Base-by-base conservation (phyloP, 2,888 invertebrate genomes). In the Thelaira solivaga region DNA sequence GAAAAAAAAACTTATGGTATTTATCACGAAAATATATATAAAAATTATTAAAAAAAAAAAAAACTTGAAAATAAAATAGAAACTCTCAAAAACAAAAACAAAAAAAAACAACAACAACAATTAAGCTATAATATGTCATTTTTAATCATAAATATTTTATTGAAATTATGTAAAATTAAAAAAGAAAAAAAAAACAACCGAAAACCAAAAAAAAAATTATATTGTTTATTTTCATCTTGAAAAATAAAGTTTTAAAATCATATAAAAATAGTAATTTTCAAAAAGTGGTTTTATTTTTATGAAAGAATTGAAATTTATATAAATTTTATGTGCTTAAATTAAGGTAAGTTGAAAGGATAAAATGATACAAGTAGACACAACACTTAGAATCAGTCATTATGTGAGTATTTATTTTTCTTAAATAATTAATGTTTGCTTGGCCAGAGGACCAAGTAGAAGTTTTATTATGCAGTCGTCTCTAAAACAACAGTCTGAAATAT, bases 161-260 rank as follows among this genome's bases (percentile, higher is more conserved):
- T 84, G 83, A 85, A 83, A 84, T 84, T 85, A 85, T 83, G 85
- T 85, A 84, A 85, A 83, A 84, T 84, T 85, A 83, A 80, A 82
- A 43, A 72, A 76, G n/a, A n/a, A 82, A 83, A 82, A 81, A 20
- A 64, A 75, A 69, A 61, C 22, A 65, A 47, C 11, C 61, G 31
- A 75, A 68, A n/a, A 47, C 39, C 36, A 53, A 67, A 72, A 76
- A 69, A 78, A 84, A 86, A 86, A 85, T 82, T 87, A 88, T 87
- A 88, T 88, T 88, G 89, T 89, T 89, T 89, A 88, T 88, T 88
- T 89, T 89, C 88, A 88, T 88, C 88, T 88, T 88, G 86, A 88
- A 86, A 87, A 87, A 89, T 89, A 89, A 89, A 89, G 89, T 89
- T 89, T 89, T 89, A 88, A 89, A 88, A 89, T 89, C 89, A 87